Percentiles rank a stretch among this genome's conserved stretches.
Conservation (phyloP, 2,888 invertebrate genomes). For the Hyposoter dolosus region DNA sequence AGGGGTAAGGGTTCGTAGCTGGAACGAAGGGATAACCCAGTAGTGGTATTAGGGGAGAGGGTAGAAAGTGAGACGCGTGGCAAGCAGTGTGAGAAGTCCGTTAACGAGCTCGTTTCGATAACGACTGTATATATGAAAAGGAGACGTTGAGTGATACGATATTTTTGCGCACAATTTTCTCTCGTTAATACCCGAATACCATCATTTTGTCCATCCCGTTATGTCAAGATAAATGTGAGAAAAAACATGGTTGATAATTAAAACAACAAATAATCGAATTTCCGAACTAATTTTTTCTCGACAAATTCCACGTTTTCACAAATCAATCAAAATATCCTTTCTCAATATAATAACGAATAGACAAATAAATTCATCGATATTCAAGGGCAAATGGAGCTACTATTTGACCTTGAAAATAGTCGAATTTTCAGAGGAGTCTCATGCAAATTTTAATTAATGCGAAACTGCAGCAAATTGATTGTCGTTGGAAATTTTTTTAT, state of each 20-base stretch:
- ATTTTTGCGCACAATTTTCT: neutral
- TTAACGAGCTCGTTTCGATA: slow-evolving; percentile 66
- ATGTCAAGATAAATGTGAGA: neutral
- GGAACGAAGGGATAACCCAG: slow-evolving; percentile 54
- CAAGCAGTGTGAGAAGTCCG: slow-evolving; percentile 38
- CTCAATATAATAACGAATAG: neutral
- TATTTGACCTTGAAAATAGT: no score
- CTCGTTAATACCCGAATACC: neutral
- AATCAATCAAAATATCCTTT: neutral
- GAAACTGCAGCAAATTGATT: no score
- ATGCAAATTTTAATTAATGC: no score
- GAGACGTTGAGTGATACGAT: slow-evolving; percentile 6
- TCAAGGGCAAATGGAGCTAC: no score
- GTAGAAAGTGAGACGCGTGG: slow-evolving; percentile 45
- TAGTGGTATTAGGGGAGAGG: slow-evolving; percentile 34
- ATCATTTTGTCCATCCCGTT: neutral
- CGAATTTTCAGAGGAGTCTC: no score
- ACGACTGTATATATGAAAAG: slow-evolving; percentile 51
- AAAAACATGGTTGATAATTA: neutral
- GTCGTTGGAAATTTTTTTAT: no score
- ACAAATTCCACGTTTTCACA: neutral
- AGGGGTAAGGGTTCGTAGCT: slow-evolving; percentile 12
- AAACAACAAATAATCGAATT: neutral
- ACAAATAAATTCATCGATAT: no score
- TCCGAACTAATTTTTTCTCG: neutral